Evolutionary conservation across 2,797 vertebrate species (phyloP), one percentile per base, ranked within the genome.

Genomic region (Triplophysa bombifrons): DNA sequence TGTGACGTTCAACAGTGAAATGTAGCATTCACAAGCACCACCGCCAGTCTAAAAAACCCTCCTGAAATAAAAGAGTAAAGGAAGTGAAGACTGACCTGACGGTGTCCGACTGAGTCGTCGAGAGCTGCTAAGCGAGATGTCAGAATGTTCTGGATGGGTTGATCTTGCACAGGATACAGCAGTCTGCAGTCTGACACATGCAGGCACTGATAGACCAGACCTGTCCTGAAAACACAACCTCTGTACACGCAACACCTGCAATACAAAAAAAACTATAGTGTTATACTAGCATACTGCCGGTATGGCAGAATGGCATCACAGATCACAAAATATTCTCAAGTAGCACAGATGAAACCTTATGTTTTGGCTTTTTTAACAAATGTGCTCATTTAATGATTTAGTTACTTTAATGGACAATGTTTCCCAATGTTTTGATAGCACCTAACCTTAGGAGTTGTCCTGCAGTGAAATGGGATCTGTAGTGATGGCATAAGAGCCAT

Each of bases 401-500:
- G 80, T 60, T 34, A 34, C 34, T 7, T 34, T 6, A 7, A 34
- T 34, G 34, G 5, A 7, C 20, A 53, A 22, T 44, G 44, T 12
- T 46, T 10, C 11, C 46, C 11, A 14, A 51, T 4, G 50, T 50
- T 27, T 61, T 61, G 25, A 61, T 2, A 27, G 14, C 25, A 16
- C 22, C 74, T 38, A 91, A 98, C 96, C 95, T 96, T 91, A 1
- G 94, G 94, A 74, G 97, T 84, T 9, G 86, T 91, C 86, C 89
- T 91, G 76, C 92, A 92, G 69, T 90, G 88, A 30, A 90, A 80
- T 0, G 96, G 96, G 75, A 98, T 94, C 86, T 94, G 94, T 84
- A 98, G 85, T 6, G 94, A 95, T 46, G 96, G 96, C 89, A 99
- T 95, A 81, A 98, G 85, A 73, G 95, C 91, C 77, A 90, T 90